Evolutionary conservation across 1,140 invertebrate species (phyloP), one percentile per base, ranked within the genome.

Genomic region (Drosophila pandora): DNA sequence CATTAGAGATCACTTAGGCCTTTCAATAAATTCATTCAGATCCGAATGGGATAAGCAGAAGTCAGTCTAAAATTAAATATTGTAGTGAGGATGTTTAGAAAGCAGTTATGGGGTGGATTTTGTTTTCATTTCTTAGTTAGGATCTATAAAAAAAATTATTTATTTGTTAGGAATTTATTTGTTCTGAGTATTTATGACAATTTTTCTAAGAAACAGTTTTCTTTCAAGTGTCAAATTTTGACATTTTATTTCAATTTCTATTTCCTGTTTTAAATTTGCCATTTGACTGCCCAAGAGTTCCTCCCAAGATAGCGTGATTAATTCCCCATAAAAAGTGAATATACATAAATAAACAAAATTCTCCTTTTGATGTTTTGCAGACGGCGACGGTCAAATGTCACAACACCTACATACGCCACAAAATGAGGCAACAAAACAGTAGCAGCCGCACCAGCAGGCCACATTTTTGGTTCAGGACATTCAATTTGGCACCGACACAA

Each of bases 321-420:
- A 59, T 53, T 58, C 32, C 43, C 41, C 47, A 37, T 32, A 8
- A 48, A 48, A 28, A 53, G 54, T 28, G 54, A 57, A 75, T 75
- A 50, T 60, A 45, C 60, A 45, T 60, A 45, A 64, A 45, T 13
- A 57, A 47, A 25, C n/a, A 9, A 39, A 67, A 34, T 55, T 47
- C 34, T 13, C 21, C 43, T 83, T 47, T 81, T 83, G 74, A 82
- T 58, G 62, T 69, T 60, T 39, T 21, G 37, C 62, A 68, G 63
- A 48, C 30, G 62, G 9, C 50, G 58, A 50, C 59, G 79, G 79
- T 83, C 79, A 82, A 82, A 82, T 83, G 79, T 82, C 79, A 83
- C 62, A 78, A 50, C 62, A 81, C 79, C 73, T 64, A 81, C 79
- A 68, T 64, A 81, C 61, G 34, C 43, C 30, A 4, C 23, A 37